A percentile compares a stretch with the other conserved stretches of the same genome.
Conservation (phyloP, 1,140 invertebrate species). For the Zaprionus davidi region DNA sequence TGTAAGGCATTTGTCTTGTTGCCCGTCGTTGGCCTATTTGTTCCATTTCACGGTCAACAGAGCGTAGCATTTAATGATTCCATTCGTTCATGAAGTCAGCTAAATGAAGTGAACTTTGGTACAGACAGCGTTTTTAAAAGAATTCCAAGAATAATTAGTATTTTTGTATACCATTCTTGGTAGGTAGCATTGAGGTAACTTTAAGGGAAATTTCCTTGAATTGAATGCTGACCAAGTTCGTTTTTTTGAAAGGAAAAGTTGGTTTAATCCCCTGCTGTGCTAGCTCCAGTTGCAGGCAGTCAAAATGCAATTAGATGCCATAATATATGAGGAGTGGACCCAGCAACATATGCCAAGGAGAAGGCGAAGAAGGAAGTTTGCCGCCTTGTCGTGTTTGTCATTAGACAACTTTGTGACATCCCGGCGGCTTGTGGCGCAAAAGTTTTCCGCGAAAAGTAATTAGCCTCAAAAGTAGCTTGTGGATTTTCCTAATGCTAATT, state of each 20-base stretch:
- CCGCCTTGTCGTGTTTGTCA: constrained; percentile 60
- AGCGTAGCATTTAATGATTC: constrained; percentile 6
- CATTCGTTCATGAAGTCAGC: not conserved
- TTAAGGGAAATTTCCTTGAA: not conserved
- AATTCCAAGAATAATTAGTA: too few relatives aligned
- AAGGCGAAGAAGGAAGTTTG: not conserved
- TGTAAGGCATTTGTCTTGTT: constrained; percentile 32
- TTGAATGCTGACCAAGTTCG: not conserved
- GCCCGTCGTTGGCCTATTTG: not conserved
- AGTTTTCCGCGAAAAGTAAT: constrained; percentile 66
- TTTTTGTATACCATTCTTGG: not conserved
- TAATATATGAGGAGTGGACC: not conserved
- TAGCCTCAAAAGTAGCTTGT: constrained; percentile 46
- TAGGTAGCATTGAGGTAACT: not conserved
- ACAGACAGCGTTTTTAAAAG: too few relatives aligned
- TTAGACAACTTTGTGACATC: constrained; percentile 71
- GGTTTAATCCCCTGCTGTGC: not conserved
- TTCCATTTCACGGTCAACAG: constrained; percentile 24
- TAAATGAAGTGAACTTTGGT: not conserved
- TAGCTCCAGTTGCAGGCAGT: constrained; percentile 50
- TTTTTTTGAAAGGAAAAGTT: not conserved
- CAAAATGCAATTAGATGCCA: constrained; percentile 61
- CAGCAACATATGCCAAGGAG: not conserved
- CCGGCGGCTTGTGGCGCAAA: constrained; percentile 46
- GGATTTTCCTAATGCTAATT: constrained; percentile 73